A percentile compares a stretch with the other conserved stretches of the same genome.
phyloP scores from a whole-genome alignment of 1,140 invertebrate genomes.

The Drosophila santomea region DNA sequence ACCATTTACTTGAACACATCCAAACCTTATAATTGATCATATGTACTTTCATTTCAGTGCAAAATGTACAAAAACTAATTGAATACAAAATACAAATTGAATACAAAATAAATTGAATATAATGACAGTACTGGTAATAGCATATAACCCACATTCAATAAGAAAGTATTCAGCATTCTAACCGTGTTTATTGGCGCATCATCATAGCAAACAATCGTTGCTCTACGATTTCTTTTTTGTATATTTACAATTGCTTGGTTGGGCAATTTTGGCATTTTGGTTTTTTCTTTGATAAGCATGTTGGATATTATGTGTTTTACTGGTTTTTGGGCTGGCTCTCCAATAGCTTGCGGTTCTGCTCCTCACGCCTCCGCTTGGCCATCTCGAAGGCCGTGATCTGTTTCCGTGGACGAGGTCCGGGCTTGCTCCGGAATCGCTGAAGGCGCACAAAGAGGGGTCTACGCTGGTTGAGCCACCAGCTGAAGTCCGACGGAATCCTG shows the following conservation, averaged over 20 bases:
- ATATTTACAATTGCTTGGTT: background rate
- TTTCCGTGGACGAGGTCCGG: constrained; percentile 6
- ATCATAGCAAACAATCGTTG: no score
- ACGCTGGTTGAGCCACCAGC: constrained; percentile 46
- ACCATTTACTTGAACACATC: no score
- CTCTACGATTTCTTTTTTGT: background rate
- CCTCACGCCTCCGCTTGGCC: constrained; percentile 23
- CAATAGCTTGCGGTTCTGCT: background rate
- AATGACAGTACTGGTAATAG: no score
- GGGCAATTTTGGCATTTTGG: background rate
- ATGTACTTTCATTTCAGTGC: no score
- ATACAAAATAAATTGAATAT: no score
- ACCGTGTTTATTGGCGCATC: constrained; percentile 3
- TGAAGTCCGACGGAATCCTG: constrained; percentile 20
- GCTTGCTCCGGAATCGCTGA: constrained; percentile 29
- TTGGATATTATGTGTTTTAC: background rate
- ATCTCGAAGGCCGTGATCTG: constrained; percentile 23
- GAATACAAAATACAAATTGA: no score
- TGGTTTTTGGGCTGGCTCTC: background rate
- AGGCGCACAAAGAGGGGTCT: constrained; percentile 26
- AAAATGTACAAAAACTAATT: no score
- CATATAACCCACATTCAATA: no score
- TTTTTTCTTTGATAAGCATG: background rate
- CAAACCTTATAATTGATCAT: no score
- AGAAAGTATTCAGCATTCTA: background rate